These are phyloP conservation scores for Theocolax elegans DNA, from an alignment of 1,140 invertebrate species.

Conservation along the genomic window DNA sequence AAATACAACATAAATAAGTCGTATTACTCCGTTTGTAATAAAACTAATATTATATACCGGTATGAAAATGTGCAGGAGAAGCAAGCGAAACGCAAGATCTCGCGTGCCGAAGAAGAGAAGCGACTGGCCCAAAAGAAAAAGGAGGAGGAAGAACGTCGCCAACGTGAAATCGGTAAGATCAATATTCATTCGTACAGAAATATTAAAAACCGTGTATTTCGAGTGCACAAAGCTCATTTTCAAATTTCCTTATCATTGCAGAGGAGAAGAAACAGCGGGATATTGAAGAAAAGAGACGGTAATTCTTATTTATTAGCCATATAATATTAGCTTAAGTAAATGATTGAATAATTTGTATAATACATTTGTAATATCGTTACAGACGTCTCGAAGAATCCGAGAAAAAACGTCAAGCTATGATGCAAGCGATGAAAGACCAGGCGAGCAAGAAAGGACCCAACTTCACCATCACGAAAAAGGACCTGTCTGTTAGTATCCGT, in stretches of 20 bases:
- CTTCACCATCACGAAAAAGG: conserved; percentile 91
- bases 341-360: no score
- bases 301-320: no score
- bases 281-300: conserved; percentile 93
- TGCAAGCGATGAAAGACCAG: conserved; percentile 87
- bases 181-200: no score
- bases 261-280: conserved; percentile 95
- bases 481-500: conserved; percentile 72
- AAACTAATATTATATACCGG: no score
- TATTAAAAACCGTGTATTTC: no score
- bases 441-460: conserved; percentile 87
- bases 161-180: conserved; percentile 77
- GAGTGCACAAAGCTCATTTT: no score
- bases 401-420: conserved; percentile 93
- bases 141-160: conserved; percentile 90
- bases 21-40: no score
- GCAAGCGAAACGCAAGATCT: conserved; percentile 91
- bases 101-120: conserved; percentile 93
- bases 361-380: no score
- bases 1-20: no score
- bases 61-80: conserved; percentile 73
- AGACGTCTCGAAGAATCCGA: conserved; percentile 93
- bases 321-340: no score
- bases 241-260: conserved; percentile 46
- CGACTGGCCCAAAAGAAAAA: conserved; percentile 93